These are phyloP conservation scores for Colaptes auratus DNA, from an alignment of 2,113 vertebrate species.

Conservation along the genomic window DNA sequence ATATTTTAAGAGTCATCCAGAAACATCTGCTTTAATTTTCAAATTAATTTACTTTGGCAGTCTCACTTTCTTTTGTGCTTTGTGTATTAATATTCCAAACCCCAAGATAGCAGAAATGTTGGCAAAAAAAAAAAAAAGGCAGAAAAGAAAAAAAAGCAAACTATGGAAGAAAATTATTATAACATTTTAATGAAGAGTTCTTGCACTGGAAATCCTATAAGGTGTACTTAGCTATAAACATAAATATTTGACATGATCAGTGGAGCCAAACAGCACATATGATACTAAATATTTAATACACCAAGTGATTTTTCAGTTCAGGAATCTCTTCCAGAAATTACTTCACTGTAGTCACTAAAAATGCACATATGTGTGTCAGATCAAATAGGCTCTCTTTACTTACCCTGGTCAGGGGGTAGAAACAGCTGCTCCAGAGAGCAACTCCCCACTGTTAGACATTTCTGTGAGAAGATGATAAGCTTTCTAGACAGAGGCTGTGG, in stretches of 20 bases:
- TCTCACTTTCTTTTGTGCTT: neutral
- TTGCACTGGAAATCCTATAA: neutral
- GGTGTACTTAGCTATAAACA: neutral
- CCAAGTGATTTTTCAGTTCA: neutral
- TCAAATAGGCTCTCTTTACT: neutral
- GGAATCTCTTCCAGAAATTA: neutral
- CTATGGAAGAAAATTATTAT: neutral
- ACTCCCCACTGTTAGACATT: neutral
- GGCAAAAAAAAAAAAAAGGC: neutral
- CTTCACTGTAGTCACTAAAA: neutral
- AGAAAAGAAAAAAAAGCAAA: neutral
- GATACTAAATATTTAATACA: neutral
- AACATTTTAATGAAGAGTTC: neutral
- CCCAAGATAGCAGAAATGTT: neutral
- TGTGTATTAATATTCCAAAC: neutral
- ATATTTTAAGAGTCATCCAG: neutral
- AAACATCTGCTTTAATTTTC: neutral
- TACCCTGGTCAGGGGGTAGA: neutral
- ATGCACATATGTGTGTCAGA: neutral
- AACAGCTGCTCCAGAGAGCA: neutral
- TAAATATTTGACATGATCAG: neutral
- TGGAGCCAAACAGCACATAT: neutral
- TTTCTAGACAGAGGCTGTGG: neutral
- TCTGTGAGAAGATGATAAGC: neutral
- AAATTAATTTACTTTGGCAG: neutral